Evolutionary conservation across 2,888 invertebrate species (phyloP).

Genomic region (Ptilodon capucinus): DNA sequence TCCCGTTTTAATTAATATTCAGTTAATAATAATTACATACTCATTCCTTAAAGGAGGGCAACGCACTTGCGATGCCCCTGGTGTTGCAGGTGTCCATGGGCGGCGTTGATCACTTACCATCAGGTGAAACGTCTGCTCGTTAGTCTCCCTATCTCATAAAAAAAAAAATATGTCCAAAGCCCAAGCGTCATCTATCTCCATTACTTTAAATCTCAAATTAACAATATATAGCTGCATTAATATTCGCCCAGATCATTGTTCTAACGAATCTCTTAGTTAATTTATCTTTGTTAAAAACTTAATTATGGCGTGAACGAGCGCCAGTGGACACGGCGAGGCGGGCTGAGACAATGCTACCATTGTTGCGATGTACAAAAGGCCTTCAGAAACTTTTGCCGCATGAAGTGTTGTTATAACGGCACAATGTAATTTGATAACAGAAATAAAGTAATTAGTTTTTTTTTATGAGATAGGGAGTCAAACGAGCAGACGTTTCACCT

Average conservation of each 20-base stretch:
- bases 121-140: no score
- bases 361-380: constrained; percentile 35
- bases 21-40: no score
- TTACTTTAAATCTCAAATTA: constrained; percentile 1
- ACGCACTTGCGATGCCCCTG: no score
- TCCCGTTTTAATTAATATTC: no score
- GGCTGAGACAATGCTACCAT: constrained; percentile 39
- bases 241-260: constrained; percentile 22
- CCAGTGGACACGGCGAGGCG: constrained; percentile 32
- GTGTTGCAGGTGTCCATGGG: no score
- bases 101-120: no score
- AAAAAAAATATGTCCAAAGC: no score
- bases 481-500: no score
- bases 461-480: no score
- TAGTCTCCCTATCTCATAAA: no score
- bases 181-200: neutral
- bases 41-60: no score
- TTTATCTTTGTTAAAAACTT: constrained; percentile 51
- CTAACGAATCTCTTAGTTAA: constrained; percentile 40
- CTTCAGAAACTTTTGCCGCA: constrained; percentile 29
- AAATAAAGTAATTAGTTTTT: constrained; percentile 23
- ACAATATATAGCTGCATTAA: constrained; percentile 5
- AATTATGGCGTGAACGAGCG: constrained; percentile 46
- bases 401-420: constrained; percentile 29
- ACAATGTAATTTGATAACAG: constrained; percentile 25